phyloP scores from a whole-genome alignment of 2,113 vertebrate species.

The Paramisgurnus dabryanus region DNA sequence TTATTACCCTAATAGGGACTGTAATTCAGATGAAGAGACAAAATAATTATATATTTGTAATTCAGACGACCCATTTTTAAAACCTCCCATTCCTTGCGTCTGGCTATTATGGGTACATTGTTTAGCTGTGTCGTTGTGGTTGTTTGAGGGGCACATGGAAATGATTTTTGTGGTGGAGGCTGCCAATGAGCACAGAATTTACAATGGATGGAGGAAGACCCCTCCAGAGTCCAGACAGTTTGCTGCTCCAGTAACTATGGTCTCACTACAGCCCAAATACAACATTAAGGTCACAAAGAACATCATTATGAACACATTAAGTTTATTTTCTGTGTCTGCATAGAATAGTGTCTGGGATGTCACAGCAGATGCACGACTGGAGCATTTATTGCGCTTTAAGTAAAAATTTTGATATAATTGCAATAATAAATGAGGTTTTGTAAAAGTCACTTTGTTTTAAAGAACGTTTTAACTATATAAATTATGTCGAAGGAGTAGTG shows the following conservation, averaged over 20 bases:
- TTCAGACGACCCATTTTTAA: not conserved
- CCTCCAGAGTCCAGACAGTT: slow-evolving; percentile 23
- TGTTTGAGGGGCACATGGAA: not conserved
- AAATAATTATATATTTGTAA: slow-evolving; percentile 6
- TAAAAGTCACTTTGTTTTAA: too few relatives aligned
- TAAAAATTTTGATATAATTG: too few relatives aligned
- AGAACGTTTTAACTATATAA: too few relatives aligned
- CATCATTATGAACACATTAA: too few relatives aligned
- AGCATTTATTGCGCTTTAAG: too few relatives aligned
- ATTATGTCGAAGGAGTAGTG: not conserved
- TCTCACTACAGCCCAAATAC: not conserved
- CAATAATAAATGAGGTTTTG: too few relatives aligned
- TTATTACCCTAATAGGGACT: not conserved
- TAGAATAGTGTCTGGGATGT: not conserved
- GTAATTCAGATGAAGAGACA: slow-evolving; percentile 11
- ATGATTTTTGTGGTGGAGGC: not conserved
- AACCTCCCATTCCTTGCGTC: not conserved
- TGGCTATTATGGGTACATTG: slow-evolving; percentile 3
- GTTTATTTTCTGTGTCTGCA: not conserved
- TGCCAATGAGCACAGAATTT: not conserved
- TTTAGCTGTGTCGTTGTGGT: slow-evolving; percentile 5
- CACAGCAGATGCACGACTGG: not conserved
- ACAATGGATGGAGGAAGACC: slow-evolving; percentile 5
- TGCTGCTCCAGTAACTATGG: slow-evolving; percentile 30
- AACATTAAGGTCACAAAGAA: not conserved